Evolutionary conservation across 2,113 vertebrate genomes (phyloP), one percentile per base, ranked within the genome.

Genomic region (Mormyrus iriodes): DNA sequence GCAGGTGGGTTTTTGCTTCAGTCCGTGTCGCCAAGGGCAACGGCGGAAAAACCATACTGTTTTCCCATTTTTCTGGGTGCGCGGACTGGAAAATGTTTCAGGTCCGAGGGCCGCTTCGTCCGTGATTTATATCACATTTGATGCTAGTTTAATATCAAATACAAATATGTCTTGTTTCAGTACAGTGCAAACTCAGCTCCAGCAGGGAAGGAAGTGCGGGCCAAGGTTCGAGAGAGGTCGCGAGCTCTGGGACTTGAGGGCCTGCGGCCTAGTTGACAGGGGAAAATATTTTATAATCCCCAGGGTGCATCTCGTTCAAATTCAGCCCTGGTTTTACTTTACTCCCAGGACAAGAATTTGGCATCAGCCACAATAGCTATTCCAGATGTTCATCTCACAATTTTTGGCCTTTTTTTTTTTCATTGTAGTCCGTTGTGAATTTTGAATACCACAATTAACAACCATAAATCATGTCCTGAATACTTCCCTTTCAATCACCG

Each of bases 391-490:
- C 92, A 88, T 92, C 93, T 94, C 93, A 90, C 91, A 92, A 87
- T 90, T 92, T 93, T 89, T 83, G 85, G 88, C 73, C 87, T 90
- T 92, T 90, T 90, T 91, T 82, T 83, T 90, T 91, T 82, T 83
- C 87, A 87, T 88, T 91, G 86, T 88, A 88, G 92, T 94, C 93
- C 95, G 94, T 95, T 95, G 94, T 94, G 93, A 93, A 91, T 95
- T 93, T 95, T 92, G 91, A 93, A 93, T 92, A 93, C 92, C 93
- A 94, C 95, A 95, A 96, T 95, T 95, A 95, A 93, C 94, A 87
- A 93, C 93, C 93, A 94, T 95, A 96, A 95, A 95, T 96, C 95
- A 96, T 92, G 93, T 94, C 93, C 94, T 90, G 93, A 95, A 95
- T 93, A 94, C 94, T 95, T 95, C 94, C 95, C 93, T 92, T 93